Evolutionary conservation across 1,140 invertebrate species (phyloP).

Genomic region (Scylla paramamosain): DNA sequence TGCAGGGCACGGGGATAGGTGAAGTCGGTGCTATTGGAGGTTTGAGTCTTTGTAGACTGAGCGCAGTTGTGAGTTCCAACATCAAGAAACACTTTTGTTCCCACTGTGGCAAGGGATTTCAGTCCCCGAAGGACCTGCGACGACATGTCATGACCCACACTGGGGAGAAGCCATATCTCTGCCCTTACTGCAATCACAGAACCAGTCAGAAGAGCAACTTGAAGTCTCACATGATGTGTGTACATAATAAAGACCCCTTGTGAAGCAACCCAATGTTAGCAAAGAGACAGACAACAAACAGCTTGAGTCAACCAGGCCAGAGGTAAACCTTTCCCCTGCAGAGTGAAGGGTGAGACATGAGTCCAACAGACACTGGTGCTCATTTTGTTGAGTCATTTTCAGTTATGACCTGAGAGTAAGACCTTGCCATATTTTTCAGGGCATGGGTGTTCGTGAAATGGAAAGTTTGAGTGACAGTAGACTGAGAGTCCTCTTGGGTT

Average conservation of each 20-base stretch:
- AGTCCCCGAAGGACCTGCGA: slow-evolving; percentile 73
- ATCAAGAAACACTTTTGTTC: slow-evolving; percentile 73
- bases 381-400: slow-evolving; percentile 40
- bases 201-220: slow-evolving; percentile 75
- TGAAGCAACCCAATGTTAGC: slow-evolving; percentile 55
- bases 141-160: slow-evolving; percentile 70
- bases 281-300: slow-evolving; percentile 11
- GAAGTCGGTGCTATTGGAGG: slow-evolving; percentile 73
- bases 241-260: slow-evolving; percentile 61
- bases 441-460: slow-evolving; percentile 72
- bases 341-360: slow-evolving; percentile 36
- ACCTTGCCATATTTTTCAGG: slow-evolving; percentile 76
- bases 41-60: slow-evolving; percentile 72
- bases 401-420: slow-evolving; percentile 72
- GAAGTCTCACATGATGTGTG: slow-evolving; percentile 74
- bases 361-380: slow-evolving; percentile 46
- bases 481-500: slow-evolving; percentile 72
- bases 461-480: slow-evolving; percentile 74
- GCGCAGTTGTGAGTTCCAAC: slow-evolving; percentile 71
- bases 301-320: slow-evolving; percentile 51
- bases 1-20: slow-evolving; percentile 73
- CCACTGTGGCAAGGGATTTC: slow-evolving; percentile 70
- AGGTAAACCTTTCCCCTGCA: slow-evolving; percentile 36
- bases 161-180: slow-evolving; percentile 72
- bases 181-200: slow-evolving; percentile 71